phyloP scores from a whole-genome alignment of 2,797 vertebrate genomes.

The Pygocentrus nattereri region DNA sequence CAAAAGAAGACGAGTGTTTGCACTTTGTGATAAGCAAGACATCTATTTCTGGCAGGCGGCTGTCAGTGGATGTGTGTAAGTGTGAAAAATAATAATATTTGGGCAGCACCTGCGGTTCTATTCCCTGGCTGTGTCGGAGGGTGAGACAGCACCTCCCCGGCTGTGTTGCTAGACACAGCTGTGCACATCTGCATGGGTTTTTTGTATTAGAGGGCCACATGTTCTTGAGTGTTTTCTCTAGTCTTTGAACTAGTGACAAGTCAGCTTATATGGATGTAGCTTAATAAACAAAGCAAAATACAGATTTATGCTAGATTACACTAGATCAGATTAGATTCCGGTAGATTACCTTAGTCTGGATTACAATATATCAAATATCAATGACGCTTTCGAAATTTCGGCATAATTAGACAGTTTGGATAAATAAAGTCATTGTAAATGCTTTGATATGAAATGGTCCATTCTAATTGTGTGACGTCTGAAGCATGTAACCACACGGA shows the following conservation, averaged over 20 bases:
- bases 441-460: no score
- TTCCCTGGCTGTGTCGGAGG: slow-evolving; percentile 16
- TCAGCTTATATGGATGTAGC: no score
- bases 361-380: no score
- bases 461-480: no score
- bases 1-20: slow-evolving; percentile 45
- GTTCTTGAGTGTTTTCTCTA: neutral
- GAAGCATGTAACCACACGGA: no score
- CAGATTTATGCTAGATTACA: no score
- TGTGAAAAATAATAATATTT: slow-evolving; percentile 58
- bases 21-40: slow-evolving; percentile 44
- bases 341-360: no score
- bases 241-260: neutral
- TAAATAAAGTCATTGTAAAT: no score
- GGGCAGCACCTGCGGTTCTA: slow-evolving; percentile 46
- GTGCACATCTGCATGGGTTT: neutral
- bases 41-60: slow-evolving; percentile 51
- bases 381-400: no score
- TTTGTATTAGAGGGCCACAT: neutral
- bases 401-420: no score
- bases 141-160: slow-evolving; percentile 23
- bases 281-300: no score
- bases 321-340: neutral
- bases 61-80: slow-evolving; percentile 48
- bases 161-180: neutral